Evolutionary conservation across 2,797 vertebrate genomes (phyloP).

Genomic region (Parotocinclus haroldoi): DNA sequence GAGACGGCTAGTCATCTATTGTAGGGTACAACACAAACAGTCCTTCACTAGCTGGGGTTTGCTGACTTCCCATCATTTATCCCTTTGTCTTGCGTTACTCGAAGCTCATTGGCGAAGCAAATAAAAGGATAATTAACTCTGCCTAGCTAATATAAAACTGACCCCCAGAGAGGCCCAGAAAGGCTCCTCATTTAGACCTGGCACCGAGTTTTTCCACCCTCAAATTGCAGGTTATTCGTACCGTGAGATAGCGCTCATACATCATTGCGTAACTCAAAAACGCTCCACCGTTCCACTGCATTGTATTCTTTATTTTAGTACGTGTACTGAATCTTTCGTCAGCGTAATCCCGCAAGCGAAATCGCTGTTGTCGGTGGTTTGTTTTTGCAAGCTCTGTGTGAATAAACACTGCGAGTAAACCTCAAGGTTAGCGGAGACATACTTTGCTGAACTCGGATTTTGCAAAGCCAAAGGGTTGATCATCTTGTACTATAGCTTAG

Average conservation of each 20-base stretch:
- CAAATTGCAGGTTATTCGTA: conserved; percentile 14
- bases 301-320: too few species aligned
- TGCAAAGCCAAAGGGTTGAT: too few species aligned
- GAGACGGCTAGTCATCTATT: conserved; percentile 26
- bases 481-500: too few species aligned
- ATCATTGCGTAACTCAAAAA: too few species aligned
- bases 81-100: conserved; percentile 44
- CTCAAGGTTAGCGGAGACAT: too few species aligned
- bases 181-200: conserved; percentile 41
- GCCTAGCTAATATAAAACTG: conserved; percentile 48
- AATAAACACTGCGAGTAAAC: neutral
- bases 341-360: too few species aligned
- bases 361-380: too few species aligned
- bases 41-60: conserved; percentile 17
- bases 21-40: conserved; percentile 37
- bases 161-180: conserved; percentile 30
- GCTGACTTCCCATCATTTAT: conserved; percentile 1
- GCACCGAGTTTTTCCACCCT: conserved; percentile 7
- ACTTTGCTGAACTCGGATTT: too few species aligned
- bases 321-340: too few species aligned
- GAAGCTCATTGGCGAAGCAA: conserved; percentile 39
- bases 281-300: too few species aligned
- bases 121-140: conserved; percentile 51
- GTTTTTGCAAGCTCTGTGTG: too few species aligned
- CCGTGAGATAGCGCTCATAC: neutral